Conservation (phyloP, 2,888 invertebrate genomes). For the Mellilla xanthometata region DNA sequence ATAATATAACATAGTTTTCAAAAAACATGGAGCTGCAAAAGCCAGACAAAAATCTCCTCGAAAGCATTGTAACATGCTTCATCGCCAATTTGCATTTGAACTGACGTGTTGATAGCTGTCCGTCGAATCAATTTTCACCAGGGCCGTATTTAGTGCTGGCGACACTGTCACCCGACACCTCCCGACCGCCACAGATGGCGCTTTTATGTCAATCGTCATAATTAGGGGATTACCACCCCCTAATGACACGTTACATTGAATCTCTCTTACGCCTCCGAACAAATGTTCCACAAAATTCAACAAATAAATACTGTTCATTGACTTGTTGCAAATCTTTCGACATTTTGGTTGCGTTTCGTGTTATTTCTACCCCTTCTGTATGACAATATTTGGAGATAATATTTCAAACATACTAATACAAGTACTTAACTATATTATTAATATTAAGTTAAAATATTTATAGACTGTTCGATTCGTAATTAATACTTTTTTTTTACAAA, state of each 20-base stretch:
- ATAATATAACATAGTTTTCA: too few relatives aligned
- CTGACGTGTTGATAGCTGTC: constrained; percentile 32
- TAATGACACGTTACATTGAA: constrained; percentile 79
- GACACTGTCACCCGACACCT: constrained; percentile 71
- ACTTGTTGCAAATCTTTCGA: constrained; percentile 42
- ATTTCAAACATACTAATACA: background rate
- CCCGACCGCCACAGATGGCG: constrained; percentile 74
- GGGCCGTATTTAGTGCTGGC: constrained; percentile 31
- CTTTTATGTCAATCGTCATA: constrained; percentile 81
- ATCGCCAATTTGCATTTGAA: constrained; percentile 23
- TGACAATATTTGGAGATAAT: constrained; percentile 1
- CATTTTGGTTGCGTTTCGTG: constrained; percentile 23
- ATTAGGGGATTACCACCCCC: constrained; percentile 78
- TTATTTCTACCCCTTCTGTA: constrained; percentile 5
- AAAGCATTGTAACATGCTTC: constrained; percentile 12
- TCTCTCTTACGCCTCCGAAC: constrained; percentile 73
- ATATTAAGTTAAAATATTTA: too few relatives aligned
- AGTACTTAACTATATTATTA: too few relatives aligned
- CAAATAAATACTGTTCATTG: constrained; percentile 66
- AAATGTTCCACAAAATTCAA: constrained; percentile 59
- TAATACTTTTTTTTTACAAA: too few relatives aligned
- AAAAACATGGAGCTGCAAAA: background rate
- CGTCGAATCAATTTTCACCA: constrained; percentile 44
- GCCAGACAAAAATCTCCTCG: background rate
- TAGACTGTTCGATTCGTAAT: too few relatives aligned